Evolutionary conservation across 2,888 invertebrate genomes (phyloP).

Genomic region (Meganola albula): DNA sequence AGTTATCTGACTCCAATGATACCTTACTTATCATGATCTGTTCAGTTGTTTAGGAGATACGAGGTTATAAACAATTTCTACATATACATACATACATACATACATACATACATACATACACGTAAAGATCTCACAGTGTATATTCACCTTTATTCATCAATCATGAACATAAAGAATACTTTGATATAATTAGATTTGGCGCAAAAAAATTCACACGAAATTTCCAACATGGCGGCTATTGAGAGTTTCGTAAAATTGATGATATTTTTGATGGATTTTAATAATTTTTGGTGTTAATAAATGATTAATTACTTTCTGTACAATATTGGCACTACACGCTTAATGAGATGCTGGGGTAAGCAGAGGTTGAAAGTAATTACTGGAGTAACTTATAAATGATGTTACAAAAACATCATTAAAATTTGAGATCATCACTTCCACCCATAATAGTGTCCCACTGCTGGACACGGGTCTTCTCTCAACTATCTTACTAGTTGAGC

Average conservation of each 20-base stretch:
- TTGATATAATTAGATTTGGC: conserved; percentile 53
- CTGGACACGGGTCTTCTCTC: too few species aligned
- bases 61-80: too few species aligned
- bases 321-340: conserved; percentile 16
- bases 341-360: neutral
- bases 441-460: too few species aligned
- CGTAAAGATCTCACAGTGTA: neutral
- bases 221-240: conserved; percentile 19
- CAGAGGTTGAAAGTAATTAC: neutral
- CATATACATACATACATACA: too few species aligned
- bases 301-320: conserved; percentile 21
- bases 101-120: too few species aligned
- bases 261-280: conserved; percentile 23
- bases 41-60: too few species aligned
- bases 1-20: too few species aligned
- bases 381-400: too few species aligned
- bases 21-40: too few species aligned
- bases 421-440: too few species aligned
- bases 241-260: conserved; percentile 25
- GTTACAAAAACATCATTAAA: too few species aligned
- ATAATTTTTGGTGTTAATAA: conserved; percentile 17
- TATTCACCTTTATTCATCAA: conserved; percentile 42
- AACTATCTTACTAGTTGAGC: too few species aligned
- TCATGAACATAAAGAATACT: conserved; percentile 49
- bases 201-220: conserved; percentile 25